Percentiles rank a stretch among this genome's conserved stretches.
These are phyloP conservation scores for Elysia chlorotica DNA, from an alignment of 1,140 invertebrate genomes.

Conservation along the genomic window DNA sequence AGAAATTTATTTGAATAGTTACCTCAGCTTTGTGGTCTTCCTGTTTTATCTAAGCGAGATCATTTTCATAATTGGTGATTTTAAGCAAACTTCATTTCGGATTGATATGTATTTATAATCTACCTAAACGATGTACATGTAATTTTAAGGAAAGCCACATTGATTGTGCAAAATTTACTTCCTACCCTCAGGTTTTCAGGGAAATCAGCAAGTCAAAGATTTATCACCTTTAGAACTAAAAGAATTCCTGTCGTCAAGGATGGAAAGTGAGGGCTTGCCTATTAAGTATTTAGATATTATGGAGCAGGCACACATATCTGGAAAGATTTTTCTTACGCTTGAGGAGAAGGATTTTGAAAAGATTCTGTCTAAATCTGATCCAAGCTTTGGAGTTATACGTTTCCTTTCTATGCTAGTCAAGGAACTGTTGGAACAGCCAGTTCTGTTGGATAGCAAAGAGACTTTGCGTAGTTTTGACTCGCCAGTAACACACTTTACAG, in stretches of 20 bases:
- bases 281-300: slow-evolving; percentile 8
- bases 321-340: slow-evolving; percentile 28
- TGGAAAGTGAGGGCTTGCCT: slow-evolving; percentile 8
- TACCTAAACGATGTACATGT: too few relatives aligned
- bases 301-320: slow-evolving; percentile 25
- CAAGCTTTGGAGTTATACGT: slow-evolving; percentile 24
- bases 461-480: neutral
- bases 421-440: slow-evolving; percentile 18
- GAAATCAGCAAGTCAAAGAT: slow-evolving; percentile 9
- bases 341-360: slow-evolving; percentile 25
- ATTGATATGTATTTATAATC: too few relatives aligned
- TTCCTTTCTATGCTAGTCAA: slow-evolving; percentile 20
- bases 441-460: neutral
- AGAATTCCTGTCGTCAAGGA: neutral
- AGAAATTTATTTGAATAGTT: too few relatives aligned
- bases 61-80: too few relatives aligned
- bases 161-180: too few relatives aligned
- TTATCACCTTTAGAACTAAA: slow-evolving; percentile 4
- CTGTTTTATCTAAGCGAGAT: too few relatives aligned
- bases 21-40: too few relatives aligned
- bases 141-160: too few relatives aligned
- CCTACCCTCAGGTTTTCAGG: too few relatives aligned
- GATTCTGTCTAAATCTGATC: slow-evolving; percentile 17
- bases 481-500: neutral
- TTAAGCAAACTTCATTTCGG: too few relatives aligned